Evolutionary conservation across 2,797 vertebrate genomes (phyloP).

Genomic region (Tympanoctomys barrerae): DNA sequence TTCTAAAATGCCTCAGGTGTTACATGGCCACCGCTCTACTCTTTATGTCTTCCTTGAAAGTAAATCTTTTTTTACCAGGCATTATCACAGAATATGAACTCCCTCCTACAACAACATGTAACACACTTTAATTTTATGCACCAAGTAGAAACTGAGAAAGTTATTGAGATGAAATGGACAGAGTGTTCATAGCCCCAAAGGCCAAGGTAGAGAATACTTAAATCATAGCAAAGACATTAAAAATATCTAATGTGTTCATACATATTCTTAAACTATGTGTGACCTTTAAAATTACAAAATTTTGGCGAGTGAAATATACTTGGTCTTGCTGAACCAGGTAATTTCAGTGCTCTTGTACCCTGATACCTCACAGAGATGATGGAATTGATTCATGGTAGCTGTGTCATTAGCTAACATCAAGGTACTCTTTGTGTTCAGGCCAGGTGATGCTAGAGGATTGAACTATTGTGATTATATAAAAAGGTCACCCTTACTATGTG

Average conservation of each 20-base stretch:
- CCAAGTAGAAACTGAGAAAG: not conserved
- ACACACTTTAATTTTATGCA: not conserved
- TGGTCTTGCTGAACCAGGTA: not conserved
- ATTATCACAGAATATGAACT: not conserved
- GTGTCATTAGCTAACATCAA: not conserved
- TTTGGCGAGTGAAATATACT: not conserved
- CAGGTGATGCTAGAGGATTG: not conserved
- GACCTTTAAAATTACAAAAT: not conserved
- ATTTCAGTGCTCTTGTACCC: not conserved
- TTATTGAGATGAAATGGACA: not conserved
- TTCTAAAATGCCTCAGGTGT: not conserved
- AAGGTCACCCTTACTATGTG: not conserved
- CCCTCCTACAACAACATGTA: not conserved
- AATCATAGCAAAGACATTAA: not conserved
- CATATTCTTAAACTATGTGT: not conserved
- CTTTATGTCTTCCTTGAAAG: conserved; percentile 25
- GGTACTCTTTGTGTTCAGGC: not conserved
- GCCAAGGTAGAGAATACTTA: not conserved
- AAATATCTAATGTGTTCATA: not conserved
- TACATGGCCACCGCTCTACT: not conserved
- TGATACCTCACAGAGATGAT: not conserved
- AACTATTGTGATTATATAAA: conserved; percentile 53
- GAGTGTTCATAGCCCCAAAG: not conserved
- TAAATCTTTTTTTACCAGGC: not conserved
- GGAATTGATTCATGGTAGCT: not conserved